phyloP scores from a whole-genome alignment of 2,113 vertebrate species.

The Hippocampus guttulatus region DNA sequence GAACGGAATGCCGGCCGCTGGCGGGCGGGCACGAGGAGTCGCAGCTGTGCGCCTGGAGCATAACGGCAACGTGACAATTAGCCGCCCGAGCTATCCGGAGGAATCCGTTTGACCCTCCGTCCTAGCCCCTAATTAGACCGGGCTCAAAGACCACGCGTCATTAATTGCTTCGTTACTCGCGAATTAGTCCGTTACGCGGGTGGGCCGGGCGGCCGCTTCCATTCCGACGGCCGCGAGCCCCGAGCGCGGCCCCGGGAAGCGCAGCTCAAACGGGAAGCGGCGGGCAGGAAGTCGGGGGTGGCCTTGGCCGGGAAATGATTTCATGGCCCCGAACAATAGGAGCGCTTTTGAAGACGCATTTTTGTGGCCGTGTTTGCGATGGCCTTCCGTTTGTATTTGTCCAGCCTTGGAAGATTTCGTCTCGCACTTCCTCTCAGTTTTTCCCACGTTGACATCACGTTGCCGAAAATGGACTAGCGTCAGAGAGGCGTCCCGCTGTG shows the following conservation, averaged over 20 bases:
- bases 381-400: constrained; percentile 26
- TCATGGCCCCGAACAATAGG: constrained; percentile 63
- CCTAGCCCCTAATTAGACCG: constrained; percentile 54
- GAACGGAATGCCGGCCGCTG: no score
- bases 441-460: constrained; percentile 54
- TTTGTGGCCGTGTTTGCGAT: constrained; percentile 17
- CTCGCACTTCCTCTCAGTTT: constrained; percentile 19
- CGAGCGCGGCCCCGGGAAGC: constrained; percentile 57
- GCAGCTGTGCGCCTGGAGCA: constrained; percentile 6
- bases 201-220: constrained; percentile 29
- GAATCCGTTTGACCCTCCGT: constrained; percentile 62
- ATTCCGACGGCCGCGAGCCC: constrained; percentile 29
- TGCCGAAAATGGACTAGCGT: constrained; percentile 44
- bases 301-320: constrained; percentile 59
- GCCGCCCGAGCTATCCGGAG: constrained; percentile 26
- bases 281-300: constrained; percentile 58
- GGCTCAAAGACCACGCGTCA: constrained; percentile 47
- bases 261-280: constrained; percentile 73
- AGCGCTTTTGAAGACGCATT: constrained; percentile 44
- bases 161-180: constrained; percentile 61
- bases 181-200: constrained; percentile 52
- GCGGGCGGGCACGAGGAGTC: no score
- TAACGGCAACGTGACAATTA: constrained; percentile 45
- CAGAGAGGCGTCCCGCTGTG: constrained; percentile 55
- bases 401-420: constrained; percentile 28